A percentile compares a stretch with the other conserved stretches of the same genome.
These are phyloP conservation scores for Bufo bufo DNA, from an alignment of 2,113 vertebrate species.

Conservation along the genomic window DNA sequence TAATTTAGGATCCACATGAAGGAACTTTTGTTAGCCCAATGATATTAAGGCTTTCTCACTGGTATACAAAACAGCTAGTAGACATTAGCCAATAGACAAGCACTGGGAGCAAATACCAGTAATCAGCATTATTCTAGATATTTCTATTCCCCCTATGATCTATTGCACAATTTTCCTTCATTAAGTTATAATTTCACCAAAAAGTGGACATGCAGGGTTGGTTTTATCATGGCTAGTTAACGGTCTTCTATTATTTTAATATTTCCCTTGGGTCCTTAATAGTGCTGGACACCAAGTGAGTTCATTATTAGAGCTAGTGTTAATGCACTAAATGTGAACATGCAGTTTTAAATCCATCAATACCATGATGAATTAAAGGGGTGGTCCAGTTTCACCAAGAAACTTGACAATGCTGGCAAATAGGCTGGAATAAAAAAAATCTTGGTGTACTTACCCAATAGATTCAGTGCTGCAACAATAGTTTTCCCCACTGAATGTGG, in stretches of 20 bases:
- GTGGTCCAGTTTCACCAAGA: no score
- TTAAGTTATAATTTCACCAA: neutral
- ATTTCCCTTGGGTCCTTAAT: neutral
- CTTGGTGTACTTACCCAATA: no score
- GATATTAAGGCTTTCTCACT: neutral
- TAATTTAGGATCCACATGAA: conserved; percentile 31
- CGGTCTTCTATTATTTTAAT: neutral
- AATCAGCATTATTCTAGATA: neutral
- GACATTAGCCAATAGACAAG: neutral
- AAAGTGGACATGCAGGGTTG: neutral
- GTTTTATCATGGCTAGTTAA: neutral
- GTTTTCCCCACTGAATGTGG: no score
- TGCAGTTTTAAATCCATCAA: neutral
- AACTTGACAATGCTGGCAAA: no score
- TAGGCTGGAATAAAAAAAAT: no score
- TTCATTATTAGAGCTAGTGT: neutral
- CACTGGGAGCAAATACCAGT: neutral
- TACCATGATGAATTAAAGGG: neutral
- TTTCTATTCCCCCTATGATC: neutral
- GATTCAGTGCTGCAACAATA: no score
- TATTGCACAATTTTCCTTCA: neutral
- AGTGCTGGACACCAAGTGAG: neutral
- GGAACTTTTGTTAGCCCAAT: conserved; percentile 20
- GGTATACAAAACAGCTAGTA: neutral
- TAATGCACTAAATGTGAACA: neutral